phyloP scores from a whole-genome alignment of 2,888 invertebrate genomes.

The Tanaodytes sp. region DNA sequence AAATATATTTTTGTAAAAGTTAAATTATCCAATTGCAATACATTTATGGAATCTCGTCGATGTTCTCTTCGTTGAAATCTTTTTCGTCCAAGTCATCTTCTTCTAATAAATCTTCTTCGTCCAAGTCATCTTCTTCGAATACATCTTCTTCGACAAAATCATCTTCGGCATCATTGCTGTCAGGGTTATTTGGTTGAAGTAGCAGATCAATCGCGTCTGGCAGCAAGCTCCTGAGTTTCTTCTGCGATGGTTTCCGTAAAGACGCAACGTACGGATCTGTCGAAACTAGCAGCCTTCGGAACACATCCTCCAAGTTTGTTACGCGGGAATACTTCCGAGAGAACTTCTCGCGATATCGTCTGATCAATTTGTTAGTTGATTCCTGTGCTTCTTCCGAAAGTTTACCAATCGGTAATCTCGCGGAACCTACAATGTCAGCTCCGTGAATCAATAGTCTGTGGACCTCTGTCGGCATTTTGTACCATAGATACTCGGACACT shows the following conservation, averaged over 20 bases:
- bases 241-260: slow-evolving; percentile 13
- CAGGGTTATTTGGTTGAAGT: neutral
- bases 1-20: too few relatives aligned
- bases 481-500: slow-evolving; percentile 20
- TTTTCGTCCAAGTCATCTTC: too few relatives aligned
- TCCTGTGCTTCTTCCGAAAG: slow-evolving; percentile 24
- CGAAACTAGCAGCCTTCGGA: slow-evolving; percentile 22
- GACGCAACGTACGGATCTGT: slow-evolving; percentile 17
- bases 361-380: slow-evolving; percentile 36
- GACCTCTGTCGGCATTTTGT: slow-evolving; percentile 23
- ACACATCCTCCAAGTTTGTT: slow-evolving; percentile 27
- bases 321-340: slow-evolving; percentile 20
- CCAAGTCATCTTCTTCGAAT: too few relatives aligned
- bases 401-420: slow-evolving; percentile 20
- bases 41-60: too few relatives aligned
- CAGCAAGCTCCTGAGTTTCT: slow-evolving; percentile 18
- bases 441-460: slow-evolving; percentile 21
- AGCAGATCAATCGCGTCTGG: slow-evolving; percentile 15
- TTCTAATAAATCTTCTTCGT: too few relatives aligned
- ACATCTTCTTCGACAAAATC: too few relatives aligned
- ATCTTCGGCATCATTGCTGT: neutral
- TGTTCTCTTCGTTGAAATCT: too few relatives aligned
- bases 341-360: slow-evolving; percentile 7
- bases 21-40: too few relatives aligned
- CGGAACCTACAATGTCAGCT: slow-evolving; percentile 17